Base-by-base conservation (phyloP, 1,140 invertebrate genomes). In the Aphelenchoides fujianensis region DNA sequence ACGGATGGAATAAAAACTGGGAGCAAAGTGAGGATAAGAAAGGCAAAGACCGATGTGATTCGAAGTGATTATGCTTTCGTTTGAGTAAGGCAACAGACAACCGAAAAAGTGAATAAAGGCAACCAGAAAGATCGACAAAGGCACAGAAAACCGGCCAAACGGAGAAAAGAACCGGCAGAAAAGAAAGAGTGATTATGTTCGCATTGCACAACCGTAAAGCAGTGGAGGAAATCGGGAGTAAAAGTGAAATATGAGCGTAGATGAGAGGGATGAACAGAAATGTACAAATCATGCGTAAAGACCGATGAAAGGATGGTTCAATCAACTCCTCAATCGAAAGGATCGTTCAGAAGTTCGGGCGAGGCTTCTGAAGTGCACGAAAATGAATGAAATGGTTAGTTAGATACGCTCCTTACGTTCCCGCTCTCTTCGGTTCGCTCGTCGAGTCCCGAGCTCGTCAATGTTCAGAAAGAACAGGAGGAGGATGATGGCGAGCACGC, bases 391-490 rank as follows among this genome's bases (percentile, higher is more conserved):
- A 2, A 2, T n/a, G 2, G n/a, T 61, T 61, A 1, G 37, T 30
- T 30, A 31, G 9, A 27, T 7, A 9, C 23, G 19, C 55, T 7
- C 19, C 57, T 16, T 16, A 61, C 16, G 37, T 30, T n/a, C 57
- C 36, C 28, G 16, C 28, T 61, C 16, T 12, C 32, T 12, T 30
- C 53, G 63, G 63, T 35, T 61, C 34, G 31, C 12, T 37, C 16
- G 19, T 3, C 63, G 31, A 27, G 23, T 12, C 53, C 74, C 74
- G n/a, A 75, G 34, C 28, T 28, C 27, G 16, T 35, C 36, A 2
- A 59, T 54, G 53, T 81, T 77, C 9, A 82, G 69, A 7, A 69
- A 71, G 16, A 81, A 27, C n/a, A 81, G 73, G 61, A 83, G 64
- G 37, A 81, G 19, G 16, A 80, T 57, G 19, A 78, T 77, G 12